Percentiles rank a stretch among this genome's conserved stretches.
These are phyloP conservation scores for Amblyraja radiata DNA, from an alignment of 2,797 vertebrate species.

Conservation along the genomic window DNA sequence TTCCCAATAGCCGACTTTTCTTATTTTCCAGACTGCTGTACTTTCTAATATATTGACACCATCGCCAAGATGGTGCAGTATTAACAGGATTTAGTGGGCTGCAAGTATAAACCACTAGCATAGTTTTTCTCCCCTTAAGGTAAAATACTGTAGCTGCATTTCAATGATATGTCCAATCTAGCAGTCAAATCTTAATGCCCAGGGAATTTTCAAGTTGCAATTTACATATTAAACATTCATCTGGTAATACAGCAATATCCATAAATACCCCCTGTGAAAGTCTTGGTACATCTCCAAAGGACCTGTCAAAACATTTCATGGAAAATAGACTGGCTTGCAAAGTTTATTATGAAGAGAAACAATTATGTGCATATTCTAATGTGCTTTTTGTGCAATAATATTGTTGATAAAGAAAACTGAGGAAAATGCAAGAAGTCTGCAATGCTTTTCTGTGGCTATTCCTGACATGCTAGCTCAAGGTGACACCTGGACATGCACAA, in stretches of 20 bases:
- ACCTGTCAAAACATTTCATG: background rate
- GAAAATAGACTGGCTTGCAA: background rate
- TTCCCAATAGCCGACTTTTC: background rate
- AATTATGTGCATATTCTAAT: too few species aligned
- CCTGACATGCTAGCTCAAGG: too few species aligned
- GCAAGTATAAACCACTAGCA: background rate
- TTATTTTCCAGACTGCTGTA: background rate
- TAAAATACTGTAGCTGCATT: background rate
- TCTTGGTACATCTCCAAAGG: background rate
- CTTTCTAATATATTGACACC: background rate
- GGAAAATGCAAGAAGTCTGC: too few species aligned
- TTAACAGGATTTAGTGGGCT: background rate
- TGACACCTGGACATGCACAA: too few species aligned
- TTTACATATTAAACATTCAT: slow-evolving; percentile 21
- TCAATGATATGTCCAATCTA: slow-evolving; percentile 8
- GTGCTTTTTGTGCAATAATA: too few species aligned
- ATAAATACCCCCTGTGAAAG: background rate
- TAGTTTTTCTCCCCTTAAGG: background rate
- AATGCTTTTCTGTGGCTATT: too few species aligned
- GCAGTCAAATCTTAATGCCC: background rate
- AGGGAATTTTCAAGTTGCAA: background rate
- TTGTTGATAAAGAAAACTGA: too few species aligned
- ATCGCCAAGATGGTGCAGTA: background rate
- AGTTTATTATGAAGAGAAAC: background rate
- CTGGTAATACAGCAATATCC: background rate